These are phyloP conservation scores for Holothuria scabra DNA, from an alignment of 53 echinoderm and acorn worm genomes.

Conservation along the genomic window DNA sequence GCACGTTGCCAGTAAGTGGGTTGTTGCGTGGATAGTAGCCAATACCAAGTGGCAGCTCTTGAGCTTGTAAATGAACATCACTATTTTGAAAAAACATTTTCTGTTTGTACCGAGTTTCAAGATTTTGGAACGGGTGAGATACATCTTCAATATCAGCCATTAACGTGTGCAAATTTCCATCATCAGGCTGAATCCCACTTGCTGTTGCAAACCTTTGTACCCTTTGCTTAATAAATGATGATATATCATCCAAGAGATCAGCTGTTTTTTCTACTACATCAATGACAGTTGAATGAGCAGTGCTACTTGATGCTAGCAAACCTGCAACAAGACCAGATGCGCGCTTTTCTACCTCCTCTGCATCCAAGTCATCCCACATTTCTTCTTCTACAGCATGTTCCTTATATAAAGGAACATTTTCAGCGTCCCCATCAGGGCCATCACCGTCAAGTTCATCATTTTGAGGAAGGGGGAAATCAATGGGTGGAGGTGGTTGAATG, in stretches of 20 bases:
- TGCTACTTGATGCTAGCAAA: constrained; percentile 47
- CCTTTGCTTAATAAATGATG: constrained; percentile 43
- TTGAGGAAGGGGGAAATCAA: neutral
- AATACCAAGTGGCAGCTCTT: constrained; percentile 54
- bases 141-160: constrained; percentile 40
- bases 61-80: constrained; percentile 36
- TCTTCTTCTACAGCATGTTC: constrained; percentile 7
- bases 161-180: constrained; percentile 45
- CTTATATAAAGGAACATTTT: neutral
- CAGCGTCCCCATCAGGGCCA: neutral
- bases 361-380: constrained; percentile 54
- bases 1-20: constrained; percentile 51
- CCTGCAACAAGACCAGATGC: constrained; percentile 42
- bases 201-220: constrained; percentile 48
- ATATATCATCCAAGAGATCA: constrained; percentile 52
- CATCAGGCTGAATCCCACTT: constrained; percentile 43
- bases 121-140: constrained; percentile 57
- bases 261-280: constrained; percentile 43
- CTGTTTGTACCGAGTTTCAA: constrained; percentile 54
- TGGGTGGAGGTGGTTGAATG: neutral
- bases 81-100: constrained; percentile 51
- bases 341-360: constrained; percentile 29
- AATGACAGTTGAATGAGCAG: constrained; percentile 52
- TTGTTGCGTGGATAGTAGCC: constrained; percentile 57
- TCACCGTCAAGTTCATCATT: constrained; percentile 26